Evolutionary conservation across 2,888 invertebrate genomes (phyloP).

Genomic region (Trachelus tabidus): DNA sequence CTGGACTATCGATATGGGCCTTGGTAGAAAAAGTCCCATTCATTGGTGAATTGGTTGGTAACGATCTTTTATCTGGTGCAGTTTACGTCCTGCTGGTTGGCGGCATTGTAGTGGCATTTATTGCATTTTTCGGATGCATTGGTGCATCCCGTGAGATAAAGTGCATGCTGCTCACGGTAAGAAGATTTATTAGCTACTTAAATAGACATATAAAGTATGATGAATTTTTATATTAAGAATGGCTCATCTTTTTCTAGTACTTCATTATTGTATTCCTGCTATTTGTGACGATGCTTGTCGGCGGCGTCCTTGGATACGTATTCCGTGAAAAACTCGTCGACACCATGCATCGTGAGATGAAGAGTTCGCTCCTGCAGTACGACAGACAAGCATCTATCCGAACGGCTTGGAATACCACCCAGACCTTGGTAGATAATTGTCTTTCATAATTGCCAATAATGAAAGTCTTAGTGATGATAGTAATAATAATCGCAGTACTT

Average conservation of each 20-base stretch:
- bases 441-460: neutral
- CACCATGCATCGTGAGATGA: slow-evolving; percentile 83
- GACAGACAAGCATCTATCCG: slow-evolving; percentile 77
- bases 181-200: slow-evolving; percentile 41
- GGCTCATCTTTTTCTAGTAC: slow-evolving; percentile 73
- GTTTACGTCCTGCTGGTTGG: slow-evolving; percentile 86
- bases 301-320: slow-evolving; percentile 90
- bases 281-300: slow-evolving; percentile 90
- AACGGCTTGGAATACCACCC: slow-evolving; percentile 89
- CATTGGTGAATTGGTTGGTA: slow-evolving; percentile 86
- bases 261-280: slow-evolving; percentile 89
- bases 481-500: neutral
- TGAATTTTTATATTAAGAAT: neutral
- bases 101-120: slow-evolving; percentile 82
- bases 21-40: slow-evolving; percentile 82
- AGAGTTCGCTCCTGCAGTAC: slow-evolving; percentile 79
- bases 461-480: neutral
- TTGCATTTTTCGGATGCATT: slow-evolving; percentile 91
- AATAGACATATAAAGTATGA: neutral
- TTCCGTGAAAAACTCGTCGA: slow-evolving; percentile 86
- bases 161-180: slow-evolving; percentile 91
- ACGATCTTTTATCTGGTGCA: slow-evolving; percentile 87
- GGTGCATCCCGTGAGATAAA: slow-evolving; percentile 95
- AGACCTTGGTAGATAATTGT: slow-evolving; percentile 70
- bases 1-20: slow-evolving; percentile 87